Percentiles rank a stretch among this genome's conserved stretches.
These are phyloP conservation scores for Eptatretus atami DNA, from an alignment of 2,797 vertebrate genomes.

Conservation along the genomic window DNA sequence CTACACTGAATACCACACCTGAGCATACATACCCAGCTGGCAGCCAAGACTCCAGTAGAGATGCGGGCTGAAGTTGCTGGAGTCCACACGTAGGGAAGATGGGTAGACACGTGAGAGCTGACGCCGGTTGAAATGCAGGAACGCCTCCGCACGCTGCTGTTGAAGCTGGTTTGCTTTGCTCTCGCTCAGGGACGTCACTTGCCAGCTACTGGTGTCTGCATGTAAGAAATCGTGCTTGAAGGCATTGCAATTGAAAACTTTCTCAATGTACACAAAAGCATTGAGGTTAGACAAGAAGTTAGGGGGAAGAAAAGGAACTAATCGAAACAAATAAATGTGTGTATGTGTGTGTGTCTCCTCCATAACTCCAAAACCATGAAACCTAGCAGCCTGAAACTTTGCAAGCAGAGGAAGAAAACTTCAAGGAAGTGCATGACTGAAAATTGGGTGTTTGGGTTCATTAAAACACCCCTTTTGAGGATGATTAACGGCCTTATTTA, in stretches of 20 bases:
- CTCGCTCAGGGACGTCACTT: slow-evolving; percentile 86
- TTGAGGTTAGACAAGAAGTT: not conserved
- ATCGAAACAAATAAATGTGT: no score
- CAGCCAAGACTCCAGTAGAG: slow-evolving; percentile 86
- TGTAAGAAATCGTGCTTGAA: not conserved
- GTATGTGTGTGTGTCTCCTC: no score
- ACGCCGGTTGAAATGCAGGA: slow-evolving; percentile 59
- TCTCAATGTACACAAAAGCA: not conserved
- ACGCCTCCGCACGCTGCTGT: slow-evolving; percentile 45
- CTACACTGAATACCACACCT: no score
- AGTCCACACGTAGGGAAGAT: slow-evolving; percentile 72
- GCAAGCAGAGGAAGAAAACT: no score
- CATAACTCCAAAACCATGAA: no score
- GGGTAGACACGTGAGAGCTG: slow-evolving; percentile 84
- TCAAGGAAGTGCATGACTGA: no score
- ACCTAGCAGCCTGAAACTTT: no score
- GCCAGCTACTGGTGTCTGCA: slow-evolving; percentile 42
- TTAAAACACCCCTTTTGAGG: no score
- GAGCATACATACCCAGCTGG: slow-evolving; percentile 36
- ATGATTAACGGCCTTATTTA: no score
- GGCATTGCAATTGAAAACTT: no score
- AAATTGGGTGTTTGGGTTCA: no score
- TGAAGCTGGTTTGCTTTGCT: slow-evolving; percentile 72
- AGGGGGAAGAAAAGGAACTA: not conserved
- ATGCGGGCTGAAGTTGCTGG: slow-evolving; percentile 91